Conservation (phyloP, 2,113 vertebrate genomes). For the Pterocles burchelli region DNA sequence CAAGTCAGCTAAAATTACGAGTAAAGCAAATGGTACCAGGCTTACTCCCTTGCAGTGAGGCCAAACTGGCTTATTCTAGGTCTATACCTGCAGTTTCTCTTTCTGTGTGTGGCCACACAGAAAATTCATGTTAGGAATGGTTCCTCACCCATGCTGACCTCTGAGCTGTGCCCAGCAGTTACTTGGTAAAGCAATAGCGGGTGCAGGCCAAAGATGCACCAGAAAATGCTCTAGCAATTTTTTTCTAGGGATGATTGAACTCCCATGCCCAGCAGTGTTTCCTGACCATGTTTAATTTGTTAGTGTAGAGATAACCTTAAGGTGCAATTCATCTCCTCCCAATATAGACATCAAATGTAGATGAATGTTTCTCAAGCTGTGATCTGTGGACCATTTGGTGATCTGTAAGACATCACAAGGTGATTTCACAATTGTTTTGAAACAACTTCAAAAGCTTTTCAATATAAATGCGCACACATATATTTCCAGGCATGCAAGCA, state of each 20-base stretch:
- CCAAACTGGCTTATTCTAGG: background rate
- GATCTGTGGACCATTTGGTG: background rate
- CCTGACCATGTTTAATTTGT: background rate
- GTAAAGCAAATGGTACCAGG: background rate
- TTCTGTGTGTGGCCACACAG: background rate
- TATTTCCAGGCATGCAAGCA: background rate
- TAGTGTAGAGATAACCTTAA: background rate
- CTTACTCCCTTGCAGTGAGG: background rate
- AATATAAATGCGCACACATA: background rate
- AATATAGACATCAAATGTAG: background rate
- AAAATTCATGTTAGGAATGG: background rate
- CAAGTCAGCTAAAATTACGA: background rate
- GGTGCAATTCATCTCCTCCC: background rate
- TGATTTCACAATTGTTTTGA: constrained; percentile 21
- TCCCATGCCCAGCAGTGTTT: background rate
- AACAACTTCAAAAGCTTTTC: background rate
- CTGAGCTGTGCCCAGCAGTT: background rate
- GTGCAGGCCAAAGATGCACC: background rate
- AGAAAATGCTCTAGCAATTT: background rate
- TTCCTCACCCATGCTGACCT: background rate
- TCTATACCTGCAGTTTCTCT: background rate
- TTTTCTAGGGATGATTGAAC: background rate
- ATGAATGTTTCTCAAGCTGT: background rate
- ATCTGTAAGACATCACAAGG: constrained; percentile 23
- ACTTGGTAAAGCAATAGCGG: background rate